Evolutionary conservation across 2,888 invertebrate species (phyloP).

Genomic region (Chironomus riparius): DNA sequence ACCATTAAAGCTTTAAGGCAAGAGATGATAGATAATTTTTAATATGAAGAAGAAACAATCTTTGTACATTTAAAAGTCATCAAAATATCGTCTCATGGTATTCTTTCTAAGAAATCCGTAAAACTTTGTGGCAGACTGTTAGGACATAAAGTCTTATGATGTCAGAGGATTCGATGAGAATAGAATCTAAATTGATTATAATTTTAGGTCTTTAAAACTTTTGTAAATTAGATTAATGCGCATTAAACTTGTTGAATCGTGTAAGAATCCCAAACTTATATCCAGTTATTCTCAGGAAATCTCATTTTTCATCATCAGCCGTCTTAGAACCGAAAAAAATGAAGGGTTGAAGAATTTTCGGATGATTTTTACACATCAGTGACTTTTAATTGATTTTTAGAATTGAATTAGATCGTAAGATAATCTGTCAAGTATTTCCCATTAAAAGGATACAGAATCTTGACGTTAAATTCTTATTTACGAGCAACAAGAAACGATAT

Average conservation of each 20-base stretch:
- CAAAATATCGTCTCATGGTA: not conserved
- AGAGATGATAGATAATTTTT: too few species aligned
- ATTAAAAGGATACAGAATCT: not conserved
- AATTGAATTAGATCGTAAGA: not conserved
- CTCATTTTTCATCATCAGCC: not conserved
- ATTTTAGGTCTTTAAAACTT: too few species aligned
- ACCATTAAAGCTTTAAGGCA: too few species aligned
- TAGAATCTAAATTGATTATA: too few species aligned
- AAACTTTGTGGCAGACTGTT: too few species aligned
- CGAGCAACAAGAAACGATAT: too few species aligned
- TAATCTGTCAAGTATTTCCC: not conserved
- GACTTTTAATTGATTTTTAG: conserved; percentile 13
- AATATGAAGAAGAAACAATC: not conserved
- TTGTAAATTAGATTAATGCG: too few species aligned
- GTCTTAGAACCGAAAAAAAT: not conserved
- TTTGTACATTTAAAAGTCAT: not conserved
- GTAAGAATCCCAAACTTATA: not conserved
- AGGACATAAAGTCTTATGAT: too few species aligned
- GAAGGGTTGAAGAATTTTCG: not conserved
- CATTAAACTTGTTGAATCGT: not conserved
- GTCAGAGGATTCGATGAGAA: too few species aligned
- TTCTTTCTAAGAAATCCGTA: not conserved
- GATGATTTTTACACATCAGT: conserved; percentile 4
- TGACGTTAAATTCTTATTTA: too few species aligned
- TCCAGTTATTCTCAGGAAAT: not conserved